Evolutionary conservation across 2,888 invertebrate species (phyloP).

Genomic region (Agrotis clavis): DNA sequence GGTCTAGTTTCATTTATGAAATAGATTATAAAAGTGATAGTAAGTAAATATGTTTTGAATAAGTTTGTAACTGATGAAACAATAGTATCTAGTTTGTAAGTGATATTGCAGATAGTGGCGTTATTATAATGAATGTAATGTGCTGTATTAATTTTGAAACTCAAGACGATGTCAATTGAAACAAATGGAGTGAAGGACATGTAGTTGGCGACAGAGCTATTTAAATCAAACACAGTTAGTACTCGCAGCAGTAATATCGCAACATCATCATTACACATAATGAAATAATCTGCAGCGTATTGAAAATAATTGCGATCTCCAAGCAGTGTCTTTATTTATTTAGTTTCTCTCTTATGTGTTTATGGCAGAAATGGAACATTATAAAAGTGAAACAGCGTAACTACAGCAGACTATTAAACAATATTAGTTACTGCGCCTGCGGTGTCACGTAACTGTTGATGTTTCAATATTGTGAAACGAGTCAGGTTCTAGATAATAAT

Average conservation of each 20-base stretch:
- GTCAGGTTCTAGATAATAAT: neutral
- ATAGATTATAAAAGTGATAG: conserved; percentile 52
- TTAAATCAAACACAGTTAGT: neutral
- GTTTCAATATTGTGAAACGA: neutral
- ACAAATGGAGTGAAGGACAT: neutral
- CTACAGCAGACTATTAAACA: neutral
- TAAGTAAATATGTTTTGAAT: conserved; percentile 30
- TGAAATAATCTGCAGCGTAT: neutral
- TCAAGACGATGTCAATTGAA: conserved; percentile 8
- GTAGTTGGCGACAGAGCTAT: neutral
- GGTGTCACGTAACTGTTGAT: neutral
- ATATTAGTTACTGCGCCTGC: neutral
- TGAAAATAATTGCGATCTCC: neutral
- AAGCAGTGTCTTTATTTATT: neutral
- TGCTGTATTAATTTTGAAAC: conserved; percentile 4
- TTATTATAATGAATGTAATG: conserved; percentile 27
- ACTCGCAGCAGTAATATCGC: neutral
- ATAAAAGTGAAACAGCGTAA: neutral
- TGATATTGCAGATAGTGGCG: conserved; percentile 11
- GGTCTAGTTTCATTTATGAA: conserved; percentile 62
- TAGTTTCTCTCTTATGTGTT: no score
- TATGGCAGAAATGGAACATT: no score
- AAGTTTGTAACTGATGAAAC: conserved; percentile 35
- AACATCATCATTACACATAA: no score
- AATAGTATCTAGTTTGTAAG: conserved; percentile 17